Percentiles rank a stretch among this genome's conserved stretches.
Conservation (phyloP, 2,113 vertebrate genomes). For the Peromyscus leucopus region DNA sequence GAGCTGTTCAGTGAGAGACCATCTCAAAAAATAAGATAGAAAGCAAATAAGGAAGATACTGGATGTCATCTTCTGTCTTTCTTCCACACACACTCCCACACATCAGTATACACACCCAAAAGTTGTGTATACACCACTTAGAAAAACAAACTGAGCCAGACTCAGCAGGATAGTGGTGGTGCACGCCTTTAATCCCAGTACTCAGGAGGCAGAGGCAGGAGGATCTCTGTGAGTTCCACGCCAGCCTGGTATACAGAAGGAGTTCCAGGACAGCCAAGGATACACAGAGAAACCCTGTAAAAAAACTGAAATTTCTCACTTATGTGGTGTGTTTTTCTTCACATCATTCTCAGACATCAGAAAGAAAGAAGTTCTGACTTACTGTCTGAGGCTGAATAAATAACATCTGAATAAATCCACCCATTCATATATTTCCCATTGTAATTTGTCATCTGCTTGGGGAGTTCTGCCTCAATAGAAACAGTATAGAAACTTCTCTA, state of each 20-base stretch:
- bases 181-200: too few relatives aligned
- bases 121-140: neutral
- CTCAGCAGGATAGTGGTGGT: too few relatives aligned
- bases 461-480: conserved; percentile 25
- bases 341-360: neutral
- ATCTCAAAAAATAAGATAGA: neutral
- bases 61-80: neutral
- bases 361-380: conserved; percentile 65
- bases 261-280: too few relatives aligned
- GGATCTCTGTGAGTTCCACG: too few relatives aligned
- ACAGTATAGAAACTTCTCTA: neutral
- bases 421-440: conserved; percentile 17
- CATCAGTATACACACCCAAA: neutral
- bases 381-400: neutral
- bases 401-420: neutral
- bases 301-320: neutral
- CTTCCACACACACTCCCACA: neutral
- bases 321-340: neutral
- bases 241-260: too few relatives aligned
- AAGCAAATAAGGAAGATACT: too few relatives aligned
- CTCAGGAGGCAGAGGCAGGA: too few relatives aligned
- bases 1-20: neutral
- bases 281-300: too few relatives aligned
- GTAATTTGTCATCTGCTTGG: conserved; percentile 2
- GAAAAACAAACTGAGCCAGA: neutral